Percentiles rank a stretch among this genome's conserved stretches.
Conservation (phyloP, 2,113 vertebrate species). For the Macroglossus sobrinus region DNA sequence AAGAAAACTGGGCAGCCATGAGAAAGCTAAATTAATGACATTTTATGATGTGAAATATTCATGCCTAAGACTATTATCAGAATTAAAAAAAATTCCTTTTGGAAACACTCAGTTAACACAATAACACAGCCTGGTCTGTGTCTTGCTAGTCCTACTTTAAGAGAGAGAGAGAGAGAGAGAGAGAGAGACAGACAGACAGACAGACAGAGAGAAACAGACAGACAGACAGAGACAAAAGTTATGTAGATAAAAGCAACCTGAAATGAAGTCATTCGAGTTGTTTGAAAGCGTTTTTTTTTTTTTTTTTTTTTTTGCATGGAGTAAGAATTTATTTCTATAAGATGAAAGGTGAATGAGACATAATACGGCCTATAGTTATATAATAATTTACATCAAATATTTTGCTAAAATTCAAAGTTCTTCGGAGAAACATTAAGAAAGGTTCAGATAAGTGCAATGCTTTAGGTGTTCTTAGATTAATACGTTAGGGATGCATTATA, state of each 20-base stretch:
- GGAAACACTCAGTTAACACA: background rate
- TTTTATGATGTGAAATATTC: background rate
- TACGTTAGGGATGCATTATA: too few relatives aligned
- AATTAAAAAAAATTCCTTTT: constrained; percentile 19
- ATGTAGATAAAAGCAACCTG: background rate
- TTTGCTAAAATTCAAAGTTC: background rate
- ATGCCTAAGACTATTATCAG: constrained; percentile 2
- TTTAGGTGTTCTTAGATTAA: background rate
- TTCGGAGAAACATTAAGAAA: background rate
- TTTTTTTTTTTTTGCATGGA: background rate
- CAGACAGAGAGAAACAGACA: accelerated
- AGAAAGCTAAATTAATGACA: background rate
- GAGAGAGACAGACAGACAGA: accelerated
- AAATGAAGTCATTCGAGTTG: background rate
- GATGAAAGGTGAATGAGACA: background rate
- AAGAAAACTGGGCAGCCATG: background rate
- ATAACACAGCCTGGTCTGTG: background rate
- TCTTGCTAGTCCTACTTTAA: background rate
- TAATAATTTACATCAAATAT: background rate
- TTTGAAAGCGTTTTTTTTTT: background rate
- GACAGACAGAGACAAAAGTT: background rate
- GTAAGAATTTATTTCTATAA: constrained; percentile 1
- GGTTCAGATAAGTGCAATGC: background rate
- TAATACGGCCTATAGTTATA: background rate
- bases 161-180: background rate